phyloP scores from a whole-genome alignment of 2,797 vertebrate genomes.

The Chaunax sp. region DNA sequence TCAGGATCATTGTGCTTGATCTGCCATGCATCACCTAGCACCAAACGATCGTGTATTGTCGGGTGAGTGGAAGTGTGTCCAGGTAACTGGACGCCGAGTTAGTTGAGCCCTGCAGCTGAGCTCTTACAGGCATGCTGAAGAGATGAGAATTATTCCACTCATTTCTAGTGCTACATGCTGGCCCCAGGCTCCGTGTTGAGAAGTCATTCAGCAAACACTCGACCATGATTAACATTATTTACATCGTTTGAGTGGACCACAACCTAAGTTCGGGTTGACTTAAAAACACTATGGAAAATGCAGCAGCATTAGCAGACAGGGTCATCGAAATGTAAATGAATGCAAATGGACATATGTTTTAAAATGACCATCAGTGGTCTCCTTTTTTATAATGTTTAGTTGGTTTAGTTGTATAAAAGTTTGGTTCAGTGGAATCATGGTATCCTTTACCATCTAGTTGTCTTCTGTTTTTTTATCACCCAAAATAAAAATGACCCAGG shows the following conservation, averaged over 20 bases:
- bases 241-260: slow-evolving; percentile 77
- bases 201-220: slow-evolving; percentile 75
- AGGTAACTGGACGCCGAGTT: slow-evolving; percentile 66
- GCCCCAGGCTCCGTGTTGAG: slow-evolving; percentile 70
- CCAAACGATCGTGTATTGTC: slow-evolving; percentile 65
- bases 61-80: slow-evolving; percentile 64
- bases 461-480: no score
- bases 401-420: no score
- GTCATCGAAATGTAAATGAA: no score
- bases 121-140: slow-evolving; percentile 77
- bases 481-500: no score
- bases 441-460: no score
- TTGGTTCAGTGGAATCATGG: no score
- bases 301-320: not conserved
- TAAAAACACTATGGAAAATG: slow-evolving; percentile 39
- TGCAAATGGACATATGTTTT: no score
- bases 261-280: slow-evolving; percentile 62
- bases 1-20: slow-evolving; percentile 68
- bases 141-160: slow-evolving; percentile 80
- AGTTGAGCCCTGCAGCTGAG: slow-evolving; percentile 69
- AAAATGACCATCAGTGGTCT: no score
- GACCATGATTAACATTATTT: slow-evolving; percentile 77
- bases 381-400: no score
- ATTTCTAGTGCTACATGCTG: slow-evolving; percentile 78
- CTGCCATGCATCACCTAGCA: slow-evolving; percentile 66